Evolutionary conservation across 2,797 vertebrate species (phyloP), one percentile per base, ranked within the genome.

Genomic region (Characodon lateralis): DNA sequence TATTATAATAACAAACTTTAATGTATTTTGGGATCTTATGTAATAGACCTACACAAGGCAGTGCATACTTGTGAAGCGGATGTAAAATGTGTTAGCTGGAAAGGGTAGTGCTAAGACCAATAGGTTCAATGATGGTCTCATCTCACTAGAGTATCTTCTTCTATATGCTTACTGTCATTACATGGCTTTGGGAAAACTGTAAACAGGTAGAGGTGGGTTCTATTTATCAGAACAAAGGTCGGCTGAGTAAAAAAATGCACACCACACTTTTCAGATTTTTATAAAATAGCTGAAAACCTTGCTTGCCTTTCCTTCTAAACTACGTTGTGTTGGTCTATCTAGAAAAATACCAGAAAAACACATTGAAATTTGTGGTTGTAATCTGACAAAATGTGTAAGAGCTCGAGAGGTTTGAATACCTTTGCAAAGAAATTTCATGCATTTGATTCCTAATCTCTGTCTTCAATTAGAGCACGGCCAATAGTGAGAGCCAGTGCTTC

Each of bases 401-500:
- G 6, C 22, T 8, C 5, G 22, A 51, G 50, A 16, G 50, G 4
- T 55, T 5, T 22, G 20, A 55, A 55, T 24, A 55, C 7, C 26
- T 58, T 58, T 10, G 24, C 10, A 26, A 3, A 14, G 8, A 0
- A 58, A 58, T 13, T 41, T 0, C 0, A 4, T 41, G 43, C 24
- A 9, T 5, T 69, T 71, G 24, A 28, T 26, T 71, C 6, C 9
- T 71, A 50, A 16, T 69, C 10, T 79, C 50, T 84, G 31, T 85
- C 18, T 83, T 81, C 22, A n/a, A 74, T 76, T 87, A 98, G 97
- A 90, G 96, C 97, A 51, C 96, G 97, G 56, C 97, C 97, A 56
- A 97, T 98, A 14, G 96, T 98, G 84, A 96, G 92, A 1, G 94
- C 95, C 77, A 96, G 95, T 0, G 96, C 95, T 1, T 94, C 95